These are phyloP conservation scores for Drosophila cognata DNA, from an alignment of 2,888 invertebrate genomes.

Conservation along the genomic window DNA sequence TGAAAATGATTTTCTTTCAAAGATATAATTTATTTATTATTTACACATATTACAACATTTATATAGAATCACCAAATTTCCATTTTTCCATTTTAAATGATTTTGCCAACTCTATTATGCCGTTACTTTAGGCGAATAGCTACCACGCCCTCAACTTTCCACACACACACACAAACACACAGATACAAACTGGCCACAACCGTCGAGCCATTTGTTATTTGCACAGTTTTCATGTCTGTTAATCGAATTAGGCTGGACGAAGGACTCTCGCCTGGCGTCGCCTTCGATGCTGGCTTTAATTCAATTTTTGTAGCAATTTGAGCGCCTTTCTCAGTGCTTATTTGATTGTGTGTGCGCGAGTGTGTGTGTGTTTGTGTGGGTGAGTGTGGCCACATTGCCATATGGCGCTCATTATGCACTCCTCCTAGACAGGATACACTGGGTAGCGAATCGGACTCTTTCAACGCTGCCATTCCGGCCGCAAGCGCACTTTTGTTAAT, in stretches of 20 bases:
- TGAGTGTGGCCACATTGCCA: slow-evolving; percentile 45
- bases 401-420: slow-evolving; percentile 65
- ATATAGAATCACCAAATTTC: too few species aligned
- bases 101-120: slow-evolving; percentile 3
- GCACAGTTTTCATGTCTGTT: slow-evolving; percentile 14
- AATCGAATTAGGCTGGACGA: slow-evolving; percentile 15
- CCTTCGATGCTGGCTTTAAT: slow-evolving; percentile 37
- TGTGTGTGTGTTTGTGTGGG: not conserved
- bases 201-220: slow-evolving; percentile 12
- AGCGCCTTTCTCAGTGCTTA: slow-evolving; percentile 8
- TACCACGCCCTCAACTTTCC: not conserved
- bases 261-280: not conserved
- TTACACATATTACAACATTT: not conserved
- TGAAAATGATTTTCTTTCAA: not conserved
- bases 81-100: not conserved
- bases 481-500: slow-evolving; percentile 76
- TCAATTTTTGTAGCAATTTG: slow-evolving; percentile 53
- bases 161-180: not conserved
- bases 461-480: slow-evolving; percentile 38
- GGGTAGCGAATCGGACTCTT: slow-evolving; percentile 15
- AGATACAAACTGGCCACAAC: not conserved
- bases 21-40: not conserved
- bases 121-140: not conserved
- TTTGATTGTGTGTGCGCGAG: slow-evolving; percentile 5
- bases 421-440: slow-evolving; percentile 15